These are phyloP conservation scores for Synergus gifuensis DNA, from an alignment of 2,888 invertebrate species.

Conservation along the genomic window DNA sequence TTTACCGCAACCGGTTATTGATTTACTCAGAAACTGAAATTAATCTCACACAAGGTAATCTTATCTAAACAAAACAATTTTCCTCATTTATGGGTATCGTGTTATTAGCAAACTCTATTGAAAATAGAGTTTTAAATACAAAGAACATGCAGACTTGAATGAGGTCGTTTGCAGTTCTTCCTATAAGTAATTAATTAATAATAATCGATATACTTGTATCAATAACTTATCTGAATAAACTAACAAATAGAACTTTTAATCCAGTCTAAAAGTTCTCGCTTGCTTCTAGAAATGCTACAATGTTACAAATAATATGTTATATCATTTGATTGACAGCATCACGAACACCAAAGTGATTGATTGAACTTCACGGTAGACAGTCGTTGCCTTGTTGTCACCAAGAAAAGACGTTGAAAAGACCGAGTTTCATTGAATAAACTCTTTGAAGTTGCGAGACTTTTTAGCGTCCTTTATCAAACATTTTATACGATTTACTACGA, in stretches of 20 bases:
- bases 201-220: no score
- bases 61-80: slow-evolving; percentile 14
- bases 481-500: neutral
- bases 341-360: neutral
- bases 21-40: slow-evolving; percentile 10
- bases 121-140: no score
- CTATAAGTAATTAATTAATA: no score
- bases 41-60: neutral
- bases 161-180: no score
- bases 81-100: neutral
- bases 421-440: neutral
- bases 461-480: neutral
- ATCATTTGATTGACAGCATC: neutral
- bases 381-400: neutral
- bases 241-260: neutral
- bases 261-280: neutral
- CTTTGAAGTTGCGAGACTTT: neutral
- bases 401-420: neutral
- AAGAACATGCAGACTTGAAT: no score
- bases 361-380: neutral
- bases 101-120: neutral
- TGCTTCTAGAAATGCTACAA: neutral
- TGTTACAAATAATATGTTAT: neutral
- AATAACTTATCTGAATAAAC: no score
- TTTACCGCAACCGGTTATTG: slow-evolving; percentile 5